Conservation (phyloP, 2,888 invertebrate species). For the Altica lythri region DNA sequence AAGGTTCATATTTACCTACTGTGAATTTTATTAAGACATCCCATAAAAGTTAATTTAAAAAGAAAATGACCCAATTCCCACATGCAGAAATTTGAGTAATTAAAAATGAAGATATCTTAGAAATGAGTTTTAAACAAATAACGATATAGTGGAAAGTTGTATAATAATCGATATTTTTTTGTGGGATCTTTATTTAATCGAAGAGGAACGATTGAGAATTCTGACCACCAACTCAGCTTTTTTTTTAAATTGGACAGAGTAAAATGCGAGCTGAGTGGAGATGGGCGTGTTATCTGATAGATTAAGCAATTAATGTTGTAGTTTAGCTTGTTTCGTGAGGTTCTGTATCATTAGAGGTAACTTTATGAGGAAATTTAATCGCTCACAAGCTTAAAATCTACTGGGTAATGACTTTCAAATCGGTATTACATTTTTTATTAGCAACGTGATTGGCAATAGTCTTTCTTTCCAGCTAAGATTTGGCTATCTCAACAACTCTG, state of each 20-base stretch:
- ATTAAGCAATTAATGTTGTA: constrained; percentile 56
- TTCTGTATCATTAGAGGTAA: constrained; percentile 51
- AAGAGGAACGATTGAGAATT: constrained; percentile 26
- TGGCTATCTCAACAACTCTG: too few relatives aligned
- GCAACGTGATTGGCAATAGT: constrained; percentile 22
- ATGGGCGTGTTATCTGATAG: constrained; percentile 54
- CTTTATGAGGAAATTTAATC: constrained; percentile 49
- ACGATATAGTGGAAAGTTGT: too few relatives aligned
- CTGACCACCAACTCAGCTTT: constrained; percentile 35
- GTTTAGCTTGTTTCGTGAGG: constrained; percentile 50
- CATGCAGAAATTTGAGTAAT: too few relatives aligned
- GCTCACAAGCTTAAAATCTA: constrained; percentile 37
- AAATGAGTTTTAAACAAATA: too few relatives aligned
- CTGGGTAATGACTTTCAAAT: constrained; percentile 37
- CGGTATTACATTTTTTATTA: constrained; percentile 34
- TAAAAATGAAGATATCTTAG: too few relatives aligned
- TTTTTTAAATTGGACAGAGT: constrained; percentile 39
- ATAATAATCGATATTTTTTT: too few relatives aligned
- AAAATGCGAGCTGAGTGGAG: constrained; percentile 47
- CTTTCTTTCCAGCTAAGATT: neutral
- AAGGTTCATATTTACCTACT: too few relatives aligned
- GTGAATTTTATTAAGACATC: too few relatives aligned
- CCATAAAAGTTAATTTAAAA: too few relatives aligned
- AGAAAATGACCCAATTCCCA: too few relatives aligned
- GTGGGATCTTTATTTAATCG: constrained; percentile 6